Base-by-base conservation (phyloP, 1,140 invertebrate species). In the Heterodera carotae region DNA sequence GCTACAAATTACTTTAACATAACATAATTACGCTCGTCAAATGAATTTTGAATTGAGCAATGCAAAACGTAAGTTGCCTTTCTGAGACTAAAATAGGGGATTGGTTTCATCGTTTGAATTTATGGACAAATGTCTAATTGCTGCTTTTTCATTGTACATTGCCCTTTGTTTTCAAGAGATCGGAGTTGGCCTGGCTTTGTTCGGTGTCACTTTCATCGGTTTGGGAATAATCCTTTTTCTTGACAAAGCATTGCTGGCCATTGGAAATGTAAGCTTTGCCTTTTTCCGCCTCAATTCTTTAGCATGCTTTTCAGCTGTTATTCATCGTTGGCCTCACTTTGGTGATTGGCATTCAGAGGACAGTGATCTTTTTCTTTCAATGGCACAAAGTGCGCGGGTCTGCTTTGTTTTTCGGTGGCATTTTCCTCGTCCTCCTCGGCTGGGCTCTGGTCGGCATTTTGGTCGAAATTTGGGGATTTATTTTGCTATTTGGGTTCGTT, bases 351-450 rank as follows among this genome's bases (percentile, higher is more conserved):
- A 90, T 98, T 53, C 93, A 96, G 89, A 90, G 96, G 88, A 98
- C 96, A 34, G 92, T 98, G 83, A 92, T 93, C 86, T 99, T 99
- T 88, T 99, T 99, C 90, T 99, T 99, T 89, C 96, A 99, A 91
- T 90, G 92, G 75, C 95, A 99, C 88, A 99, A 99, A 91, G 88
- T 95, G 6, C 96, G 93, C 91, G 96, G 93, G 0, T 94, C 94
- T 10, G 88, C 91, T 10, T 92, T 94, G 18, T 99, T 99, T 89
- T 94, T 99, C 87, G 93, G 94, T 27, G 97, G 97, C 8, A 94
- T 99, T 81, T 88, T 93, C 6, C 91, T 98, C 70, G 96, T 99
- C 31, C 89, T 99, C n/a, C 86, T 97, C 60, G 96, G 97, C 56
- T 99, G 93, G 92, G 96, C 97, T 2, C 89, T 99, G 68, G 88